A percentile compares a stretch with the other conserved stretches of the same genome.
Conservation (phyloP, 1,140 invertebrate genomes). For the Macrobrachium nipponense region DNA sequence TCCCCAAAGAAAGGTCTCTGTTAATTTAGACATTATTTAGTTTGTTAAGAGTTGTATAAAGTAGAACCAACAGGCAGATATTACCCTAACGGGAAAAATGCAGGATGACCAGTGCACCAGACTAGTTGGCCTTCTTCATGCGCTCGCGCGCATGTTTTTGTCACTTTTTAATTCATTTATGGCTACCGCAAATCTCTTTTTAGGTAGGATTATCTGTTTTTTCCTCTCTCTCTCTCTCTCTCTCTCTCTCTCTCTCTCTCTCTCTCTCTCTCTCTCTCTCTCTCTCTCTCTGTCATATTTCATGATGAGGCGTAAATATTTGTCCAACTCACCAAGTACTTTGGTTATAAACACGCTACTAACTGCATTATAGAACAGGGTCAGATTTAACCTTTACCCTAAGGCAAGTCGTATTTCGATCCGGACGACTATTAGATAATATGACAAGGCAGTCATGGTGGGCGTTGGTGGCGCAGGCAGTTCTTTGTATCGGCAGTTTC, state of each 20-base stretch:
- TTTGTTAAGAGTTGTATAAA: no score
- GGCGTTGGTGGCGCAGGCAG: no score
- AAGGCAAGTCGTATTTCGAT: no score
- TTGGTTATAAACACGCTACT: neutral
- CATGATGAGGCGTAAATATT: neutral
- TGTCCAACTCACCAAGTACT: neutral
- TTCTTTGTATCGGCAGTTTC: neutral
- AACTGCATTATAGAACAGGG: neutral
- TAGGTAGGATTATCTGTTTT: neutral
- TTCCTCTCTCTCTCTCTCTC: slow-evolving; percentile 2
- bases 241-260: slow-evolving; percentile 24
- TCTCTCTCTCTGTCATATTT: slow-evolving; percentile 25
- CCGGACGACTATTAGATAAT: no score
- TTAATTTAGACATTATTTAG: no score
- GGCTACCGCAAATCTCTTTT: neutral
- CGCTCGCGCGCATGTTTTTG: no score
- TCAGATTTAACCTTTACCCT: neutral
- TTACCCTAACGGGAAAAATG: no score
- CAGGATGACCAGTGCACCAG: no score
- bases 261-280: slow-evolving; percentile 25
- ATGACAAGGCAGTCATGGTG: no score
- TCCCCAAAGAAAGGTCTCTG: no score
- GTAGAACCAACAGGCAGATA: no score
- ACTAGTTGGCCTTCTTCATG: no score
- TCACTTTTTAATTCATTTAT: neutral